Evolutionary conservation across 2,797 vertebrate species (phyloP).

Genomic region (Sciurus carolinensis): DNA sequence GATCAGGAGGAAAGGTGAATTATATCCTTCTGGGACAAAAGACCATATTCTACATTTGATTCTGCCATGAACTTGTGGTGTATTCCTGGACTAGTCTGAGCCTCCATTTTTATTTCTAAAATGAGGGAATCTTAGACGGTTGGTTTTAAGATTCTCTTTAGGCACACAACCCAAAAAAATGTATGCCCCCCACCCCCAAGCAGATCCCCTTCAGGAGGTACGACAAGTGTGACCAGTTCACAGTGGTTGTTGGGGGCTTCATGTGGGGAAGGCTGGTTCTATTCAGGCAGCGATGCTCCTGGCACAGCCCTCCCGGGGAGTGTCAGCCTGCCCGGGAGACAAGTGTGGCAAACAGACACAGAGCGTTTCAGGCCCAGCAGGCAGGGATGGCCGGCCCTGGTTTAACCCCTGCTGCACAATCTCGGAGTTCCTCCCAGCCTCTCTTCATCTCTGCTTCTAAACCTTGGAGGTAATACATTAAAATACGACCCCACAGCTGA

Average conservation of each 20-base stretch:
- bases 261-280: background rate
- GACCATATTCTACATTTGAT: background rate
- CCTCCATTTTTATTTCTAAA: constrained; percentile 3
- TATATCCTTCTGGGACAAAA: background rate
- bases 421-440: background rate
- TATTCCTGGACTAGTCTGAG: background rate
- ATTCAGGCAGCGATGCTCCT: background rate
- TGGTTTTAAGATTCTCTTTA: background rate
- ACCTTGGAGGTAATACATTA: background rate
- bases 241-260: background rate
- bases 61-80: background rate
- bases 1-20: background rate
- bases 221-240: background rate
- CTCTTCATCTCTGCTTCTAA: background rate
- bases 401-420: background rate
- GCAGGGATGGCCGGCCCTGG: background rate
- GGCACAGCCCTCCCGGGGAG: background rate
- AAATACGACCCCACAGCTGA: background rate
- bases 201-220: background rate
- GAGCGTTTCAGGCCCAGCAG: background rate
- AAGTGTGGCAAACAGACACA: background rate
- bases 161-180: background rate
- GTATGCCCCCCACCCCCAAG: accelerated
- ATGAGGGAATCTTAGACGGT: background rate
- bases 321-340: background rate